phyloP scores from a whole-genome alignment of 2,113 vertebrate species.

The Semnornis frantzii region DNA sequence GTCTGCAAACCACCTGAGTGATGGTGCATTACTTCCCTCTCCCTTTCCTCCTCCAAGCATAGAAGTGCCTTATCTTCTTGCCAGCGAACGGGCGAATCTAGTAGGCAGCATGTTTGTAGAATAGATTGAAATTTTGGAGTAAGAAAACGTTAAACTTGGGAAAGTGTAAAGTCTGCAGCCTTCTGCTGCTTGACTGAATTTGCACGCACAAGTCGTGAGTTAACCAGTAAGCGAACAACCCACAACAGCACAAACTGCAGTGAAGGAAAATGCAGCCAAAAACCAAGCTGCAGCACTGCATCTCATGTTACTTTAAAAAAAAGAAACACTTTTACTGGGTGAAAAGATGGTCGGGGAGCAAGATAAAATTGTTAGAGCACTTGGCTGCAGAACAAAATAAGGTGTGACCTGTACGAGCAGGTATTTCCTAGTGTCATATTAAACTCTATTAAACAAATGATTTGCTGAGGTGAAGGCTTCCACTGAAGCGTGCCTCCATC shows the following conservation, averaged over 20 bases:
- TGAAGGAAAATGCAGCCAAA: not conserved
- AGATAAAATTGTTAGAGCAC: not conserved
- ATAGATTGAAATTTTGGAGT: not conserved
- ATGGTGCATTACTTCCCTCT: not conserved
- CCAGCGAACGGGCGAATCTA: not conserved
- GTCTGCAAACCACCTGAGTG: not conserved
- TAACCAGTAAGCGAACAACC: not conserved
- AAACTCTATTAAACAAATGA: not conserved
- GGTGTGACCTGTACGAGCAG: not conserved
- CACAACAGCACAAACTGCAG: not conserved
- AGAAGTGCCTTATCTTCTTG: not conserved
- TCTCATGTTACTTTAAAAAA: not conserved
- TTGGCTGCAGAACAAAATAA: not conserved
- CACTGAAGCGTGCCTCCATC: not conserved
- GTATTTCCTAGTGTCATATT: not conserved
- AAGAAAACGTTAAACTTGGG: not conserved
- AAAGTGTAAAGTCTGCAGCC: constrained; percentile 12
- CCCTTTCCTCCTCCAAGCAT: not conserved
- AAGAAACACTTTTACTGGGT: not conserved
- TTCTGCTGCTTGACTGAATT: not conserved
- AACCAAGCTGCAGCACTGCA: not conserved
- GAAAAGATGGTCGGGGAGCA: not conserved
- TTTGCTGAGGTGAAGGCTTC: not conserved
- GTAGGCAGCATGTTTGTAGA: not conserved
- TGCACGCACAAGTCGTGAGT: not conserved